Conservation (phyloP, 2,113 vertebrate species). For the Mesocricetus auratus region DNA sequence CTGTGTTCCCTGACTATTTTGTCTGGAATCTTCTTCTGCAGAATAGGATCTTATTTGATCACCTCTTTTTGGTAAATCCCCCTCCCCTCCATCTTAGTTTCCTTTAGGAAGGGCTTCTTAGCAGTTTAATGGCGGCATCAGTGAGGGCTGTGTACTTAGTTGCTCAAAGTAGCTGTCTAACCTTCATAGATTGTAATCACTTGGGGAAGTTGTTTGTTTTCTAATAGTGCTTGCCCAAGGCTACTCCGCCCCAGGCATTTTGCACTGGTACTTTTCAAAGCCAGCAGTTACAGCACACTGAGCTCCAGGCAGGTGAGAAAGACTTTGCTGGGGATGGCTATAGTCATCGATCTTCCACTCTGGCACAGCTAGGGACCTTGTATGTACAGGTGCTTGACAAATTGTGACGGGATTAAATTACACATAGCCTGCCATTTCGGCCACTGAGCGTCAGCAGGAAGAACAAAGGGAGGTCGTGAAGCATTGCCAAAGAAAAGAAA, state of each 20-base stretch:
- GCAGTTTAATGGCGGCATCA: no score
- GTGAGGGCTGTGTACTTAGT: neutral
- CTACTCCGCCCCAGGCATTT: no score
- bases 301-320: neutral
- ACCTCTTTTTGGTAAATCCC: neutral
- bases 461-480: neutral
- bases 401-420: neutral
- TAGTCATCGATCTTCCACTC: neutral
- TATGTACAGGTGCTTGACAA: neutral
- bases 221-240: neutral
- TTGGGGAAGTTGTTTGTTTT: neutral
- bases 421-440: no score
- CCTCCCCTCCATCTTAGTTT: neutral
- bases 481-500: neutral
- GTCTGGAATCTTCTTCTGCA: neutral
- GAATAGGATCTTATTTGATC: neutral
- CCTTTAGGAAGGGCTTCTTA: neutral
- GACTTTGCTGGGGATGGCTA: neutral
- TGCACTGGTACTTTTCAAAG: neutral
- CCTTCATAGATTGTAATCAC: neutral
- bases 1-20: neutral
- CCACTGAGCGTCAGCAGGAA: neutral
- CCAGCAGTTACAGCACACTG: neutral
- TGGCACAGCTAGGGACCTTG: conserved; percentile 5
- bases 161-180: neutral